phyloP scores from a whole-genome alignment of 2,888 invertebrate genomes.

The Morpho helenor region DNA sequence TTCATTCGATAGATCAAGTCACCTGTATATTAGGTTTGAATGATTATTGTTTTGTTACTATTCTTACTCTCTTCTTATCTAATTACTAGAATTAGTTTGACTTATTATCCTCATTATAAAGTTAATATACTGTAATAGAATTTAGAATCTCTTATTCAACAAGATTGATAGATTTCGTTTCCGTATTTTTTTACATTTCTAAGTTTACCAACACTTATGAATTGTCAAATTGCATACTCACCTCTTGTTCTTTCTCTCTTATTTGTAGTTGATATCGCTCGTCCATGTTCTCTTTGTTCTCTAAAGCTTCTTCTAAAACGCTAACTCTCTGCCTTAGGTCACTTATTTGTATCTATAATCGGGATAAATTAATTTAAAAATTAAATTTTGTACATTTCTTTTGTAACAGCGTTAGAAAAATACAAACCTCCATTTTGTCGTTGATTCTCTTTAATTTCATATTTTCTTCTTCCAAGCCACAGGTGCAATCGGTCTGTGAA shows the following conservation, averaged over 20 bases:
- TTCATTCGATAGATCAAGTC: too few species aligned
- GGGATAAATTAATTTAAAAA: too few species aligned
- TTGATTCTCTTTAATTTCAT: constrained; percentile 41
- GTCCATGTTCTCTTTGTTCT: constrained; percentile 34
- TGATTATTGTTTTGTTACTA: too few species aligned
- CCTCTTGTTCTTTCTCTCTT: constrained; percentile 44
- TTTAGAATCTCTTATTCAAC: too few species aligned
- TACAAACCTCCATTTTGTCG: constrained; percentile 40
- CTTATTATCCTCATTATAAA: too few species aligned
- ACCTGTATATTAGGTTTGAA: too few species aligned
- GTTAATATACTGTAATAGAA: too few species aligned
- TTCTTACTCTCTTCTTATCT: too few species aligned
- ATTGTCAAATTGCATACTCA: constrained; percentile 20
- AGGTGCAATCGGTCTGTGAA: constrained; percentile 51
- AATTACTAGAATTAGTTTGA: too few species aligned
- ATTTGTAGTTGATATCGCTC: constrained; percentile 33
- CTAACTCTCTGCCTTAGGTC: constrained; percentile 34
- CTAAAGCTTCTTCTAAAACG: constrained; percentile 39
- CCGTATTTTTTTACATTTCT: not conserved
- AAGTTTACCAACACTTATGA: not conserved
- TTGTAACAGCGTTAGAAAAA: not conserved
- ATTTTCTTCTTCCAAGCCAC: constrained; percentile 52
- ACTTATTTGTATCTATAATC: constrained; percentile 29
- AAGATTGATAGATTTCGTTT: not conserved
- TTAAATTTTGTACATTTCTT: too few species aligned